A percentile compares a stretch with the other conserved stretches of the same genome.
These are phyloP conservation scores for Vulpes lagopus DNA, from an alignment of 2,113 vertebrate species.

Conservation along the genomic window DNA sequence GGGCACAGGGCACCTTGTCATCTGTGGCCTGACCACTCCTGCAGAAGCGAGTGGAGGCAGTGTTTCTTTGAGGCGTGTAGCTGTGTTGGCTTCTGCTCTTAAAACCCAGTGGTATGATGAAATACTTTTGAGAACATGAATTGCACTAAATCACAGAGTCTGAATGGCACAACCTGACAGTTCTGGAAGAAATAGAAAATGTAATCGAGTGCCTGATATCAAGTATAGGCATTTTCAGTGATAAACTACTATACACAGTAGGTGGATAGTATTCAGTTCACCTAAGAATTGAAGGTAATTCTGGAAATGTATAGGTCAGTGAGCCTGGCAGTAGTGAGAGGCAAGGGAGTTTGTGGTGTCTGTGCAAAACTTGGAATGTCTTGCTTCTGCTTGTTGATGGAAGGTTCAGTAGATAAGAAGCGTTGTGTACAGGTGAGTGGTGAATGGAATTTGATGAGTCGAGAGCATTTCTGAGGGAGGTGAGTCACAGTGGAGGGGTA, in stretches of 20 bases:
- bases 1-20: neutral
- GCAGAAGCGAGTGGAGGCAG: too few relatives aligned
- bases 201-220: accelerated
- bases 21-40: too few relatives aligned
- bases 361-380: neutral
- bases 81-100: neutral
- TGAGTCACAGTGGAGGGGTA: neutral
- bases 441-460: neutral
- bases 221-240: neutral
- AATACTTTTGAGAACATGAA: neutral
- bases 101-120: neutral
- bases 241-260: neutral
- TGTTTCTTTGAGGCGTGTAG: neutral
- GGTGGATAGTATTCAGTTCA: neutral
- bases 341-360: neutral
- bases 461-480: neutral
- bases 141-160: neutral
- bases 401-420: neutral
- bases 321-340: neutral
- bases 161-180: neutral
- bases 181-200: neutral
- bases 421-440: neutral
- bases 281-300: neutral
- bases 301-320: neutral
- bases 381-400: neutral